Base-by-base conservation (phyloP, 2,113 vertebrate species). In the Osmerus eperlanus region DNA sequence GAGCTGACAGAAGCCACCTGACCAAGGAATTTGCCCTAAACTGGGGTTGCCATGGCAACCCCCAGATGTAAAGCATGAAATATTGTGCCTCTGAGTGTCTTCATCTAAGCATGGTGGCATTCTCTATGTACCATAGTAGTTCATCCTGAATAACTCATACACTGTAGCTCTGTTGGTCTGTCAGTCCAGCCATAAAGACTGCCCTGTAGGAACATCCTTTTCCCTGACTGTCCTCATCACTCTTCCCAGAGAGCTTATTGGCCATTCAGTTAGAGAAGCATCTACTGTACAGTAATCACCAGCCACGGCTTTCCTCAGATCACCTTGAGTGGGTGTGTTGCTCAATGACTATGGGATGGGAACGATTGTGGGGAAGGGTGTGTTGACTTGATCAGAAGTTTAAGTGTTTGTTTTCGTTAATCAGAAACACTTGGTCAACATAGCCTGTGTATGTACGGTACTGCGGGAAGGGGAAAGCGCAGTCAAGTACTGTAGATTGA, bases 21-120 rank as follows among this genome's bases (percentile, higher is more conserved):
- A 86, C 84, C 74, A 77, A 81, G 84, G 84, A 84, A 86, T 86
- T 80, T 71, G 67, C 77, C 84, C 65, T 75, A 85, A 87, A 79
- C 51, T 61, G 9, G 25, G 73, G 89, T 90, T 91, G 83, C 87
- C 66, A 83, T 90, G 85, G 89, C 72, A 88, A 91, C 90, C 79
- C 63, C 80, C 78, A 86, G 84, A 92, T 89, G 87, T 91, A 80
- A 84, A 81, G 87, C 87, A 89, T 87, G 84, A 84, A 88, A 88
- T 80, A 80, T 71, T 52, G 55, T 75, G 83, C 32, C 76, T 68
- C 77, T 56, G 8, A 47, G 73, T 85, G 81, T 84, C 69, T 52
- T 83, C 86, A 86, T 85, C 85, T 56, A 84, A 80, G 81, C 77
- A 62, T 81, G 78, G 80, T 80, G 78, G 79, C 67, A 82, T 84